Evolutionary conservation across 2,797 vertebrate genomes (phyloP).

Genomic region (Delichon dasypus): DNA sequence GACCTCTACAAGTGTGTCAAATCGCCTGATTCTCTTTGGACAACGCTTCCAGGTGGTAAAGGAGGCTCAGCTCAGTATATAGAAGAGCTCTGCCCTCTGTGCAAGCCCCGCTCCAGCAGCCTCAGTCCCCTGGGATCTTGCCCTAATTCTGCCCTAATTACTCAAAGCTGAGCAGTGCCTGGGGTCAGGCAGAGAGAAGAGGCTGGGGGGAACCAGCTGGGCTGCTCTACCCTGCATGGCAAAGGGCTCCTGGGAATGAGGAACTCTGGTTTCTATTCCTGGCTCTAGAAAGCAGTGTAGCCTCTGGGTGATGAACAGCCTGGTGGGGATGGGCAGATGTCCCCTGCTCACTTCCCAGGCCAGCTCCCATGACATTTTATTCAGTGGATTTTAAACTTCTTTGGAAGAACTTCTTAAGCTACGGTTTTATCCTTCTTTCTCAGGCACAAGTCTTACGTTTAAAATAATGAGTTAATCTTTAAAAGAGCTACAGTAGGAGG

Average conservation of each 20-base stretch:
- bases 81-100: background rate
- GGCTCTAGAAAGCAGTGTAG: conserved; percentile 5
- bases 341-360: background rate
- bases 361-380: background rate
- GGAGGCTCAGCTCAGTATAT: background rate
- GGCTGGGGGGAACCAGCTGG: background rate
- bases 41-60: conserved; percentile 11
- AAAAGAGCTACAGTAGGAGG: conserved; percentile 63
- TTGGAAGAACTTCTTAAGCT: background rate
- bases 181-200: conserved; percentile 13
- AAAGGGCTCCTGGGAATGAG: conserved; percentile 28
- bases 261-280: conserved; percentile 42
- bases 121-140: background rate
- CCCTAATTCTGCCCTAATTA: conserved; percentile 60
- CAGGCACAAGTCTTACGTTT: background rate
- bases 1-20: background rate
- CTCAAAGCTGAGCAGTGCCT: background rate
- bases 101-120: background rate
- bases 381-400: background rate
- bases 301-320: background rate
- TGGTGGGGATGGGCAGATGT: background rate
- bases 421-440: conserved; percentile 1
- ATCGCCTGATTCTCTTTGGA: background rate
- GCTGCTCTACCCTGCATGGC: conserved; percentile 46
- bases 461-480: conserved; percentile 54